phyloP scores from a whole-genome alignment of 2,888 invertebrate genomes.

The Drosophila mercatorum region DNA sequence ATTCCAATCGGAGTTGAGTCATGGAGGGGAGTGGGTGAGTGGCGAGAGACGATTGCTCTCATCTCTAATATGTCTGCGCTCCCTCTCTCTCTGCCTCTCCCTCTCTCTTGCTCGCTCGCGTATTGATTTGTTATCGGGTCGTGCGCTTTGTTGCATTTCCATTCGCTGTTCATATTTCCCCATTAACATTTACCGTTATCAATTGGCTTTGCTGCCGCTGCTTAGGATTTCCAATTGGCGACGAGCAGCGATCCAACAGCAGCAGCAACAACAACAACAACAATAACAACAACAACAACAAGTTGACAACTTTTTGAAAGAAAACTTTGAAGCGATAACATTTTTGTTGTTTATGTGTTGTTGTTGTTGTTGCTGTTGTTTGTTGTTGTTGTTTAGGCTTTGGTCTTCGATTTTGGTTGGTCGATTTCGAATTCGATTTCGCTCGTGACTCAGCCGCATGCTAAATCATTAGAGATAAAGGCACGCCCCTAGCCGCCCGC shows the following conservation, averaged over 20 bases:
- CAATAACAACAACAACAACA: too few relatives aligned
- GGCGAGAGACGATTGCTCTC: background rate
- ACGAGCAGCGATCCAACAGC: slow-evolving; percentile 21
- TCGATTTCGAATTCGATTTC: slow-evolving; percentile 54
- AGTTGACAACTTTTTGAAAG: slow-evolving; percentile 40
- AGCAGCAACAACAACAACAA: slow-evolving; percentile 26
- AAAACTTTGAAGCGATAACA: slow-evolving; percentile 42
- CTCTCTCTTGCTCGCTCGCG: background rate
- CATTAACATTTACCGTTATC: slow-evolving; percentile 69
- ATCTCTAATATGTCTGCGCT: slow-evolving; percentile 1
- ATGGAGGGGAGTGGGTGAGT: background rate
- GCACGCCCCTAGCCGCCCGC: slow-evolving; percentile 29
- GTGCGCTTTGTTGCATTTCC: slow-evolving; percentile 50
- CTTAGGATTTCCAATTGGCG: slow-evolving; percentile 53
- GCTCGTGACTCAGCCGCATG: slow-evolving; percentile 54
- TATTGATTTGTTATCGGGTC: slow-evolving; percentile 41
- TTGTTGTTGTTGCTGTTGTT: background rate
- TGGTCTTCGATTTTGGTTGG: slow-evolving; percentile 72
- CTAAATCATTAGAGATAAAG: slow-evolving; percentile 59
- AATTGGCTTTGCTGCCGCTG: slow-evolving; percentile 30
- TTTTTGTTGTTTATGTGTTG: slow-evolving; percentile 15
- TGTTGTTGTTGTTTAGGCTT: slow-evolving; percentile 33
- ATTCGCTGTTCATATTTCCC: slow-evolving; percentile 42
- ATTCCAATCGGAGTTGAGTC: slow-evolving; percentile 20
- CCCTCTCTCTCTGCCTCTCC: slow-evolving; percentile 3